Base-by-base conservation (phyloP, 1,140 invertebrate species). In the Centruroides vittatus region DNA sequence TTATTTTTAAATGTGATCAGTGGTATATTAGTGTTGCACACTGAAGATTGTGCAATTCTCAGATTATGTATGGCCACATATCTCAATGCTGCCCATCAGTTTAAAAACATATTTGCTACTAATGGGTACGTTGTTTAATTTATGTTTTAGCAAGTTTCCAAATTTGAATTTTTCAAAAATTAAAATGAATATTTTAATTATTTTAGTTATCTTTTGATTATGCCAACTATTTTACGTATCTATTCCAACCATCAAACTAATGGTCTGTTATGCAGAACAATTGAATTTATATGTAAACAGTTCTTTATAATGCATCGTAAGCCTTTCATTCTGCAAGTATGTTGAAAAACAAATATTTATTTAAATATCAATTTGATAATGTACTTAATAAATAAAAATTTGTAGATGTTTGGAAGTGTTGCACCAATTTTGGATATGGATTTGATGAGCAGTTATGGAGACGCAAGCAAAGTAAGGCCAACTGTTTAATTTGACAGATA, bases 241-340 rank as follows among this genome's bases (percentile, higher is more conserved):
- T 99, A 99, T 76, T 93, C 91, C 5, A 96, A 93, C 68, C 93
- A 98, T 74, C 94, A 98, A 77, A 95, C 93, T 0, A 99, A 99
- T 75, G 72, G 73, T 47, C 74, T 98, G 13, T 86, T 99, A 1
- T 94, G 88, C 1, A 86, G 88, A 1, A 94, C 94, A 0, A 89
- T 99, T 55, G 93, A 99, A 73, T 99, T 98, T 73, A 89, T 93
- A 0, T 94, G 95, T 6, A 95, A 97, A 71, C 95, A 99, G 73
- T 98, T 99, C 75, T 99, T 98, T 75, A 80, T 98, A 55, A 84
- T 99, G 73, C 98, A 99, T 71, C 81, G 96, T 60, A 99, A 99
- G 72, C 95, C 96, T 3, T 99, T 99, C 70, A 92, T 98, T 64
- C 78, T 98, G 34, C 75, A 76, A 70, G 73, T 74, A 64, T 55